Percentiles rank a stretch among this genome's conserved stretches.
These are phyloP conservation scores for Netelia fuscicornis DNA, from an alignment of 2,888 invertebrate genomes.

Conservation along the genomic window DNA sequence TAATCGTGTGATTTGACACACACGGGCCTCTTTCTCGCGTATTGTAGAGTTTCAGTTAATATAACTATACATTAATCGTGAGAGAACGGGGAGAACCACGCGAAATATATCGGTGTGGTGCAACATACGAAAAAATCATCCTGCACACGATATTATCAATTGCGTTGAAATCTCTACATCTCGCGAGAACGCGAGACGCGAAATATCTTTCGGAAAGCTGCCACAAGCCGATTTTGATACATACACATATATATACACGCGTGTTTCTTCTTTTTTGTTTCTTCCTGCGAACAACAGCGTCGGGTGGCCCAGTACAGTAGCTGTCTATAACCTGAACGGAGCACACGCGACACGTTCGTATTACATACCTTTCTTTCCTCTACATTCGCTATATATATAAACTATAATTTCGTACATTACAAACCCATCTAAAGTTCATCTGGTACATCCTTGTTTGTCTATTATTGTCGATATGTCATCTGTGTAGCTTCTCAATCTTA, in stretches of 20 bases:
- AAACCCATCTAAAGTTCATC: neutral
- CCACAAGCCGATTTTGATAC: constrained; percentile 23
- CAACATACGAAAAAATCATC: neutral
- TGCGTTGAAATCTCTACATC: neutral
- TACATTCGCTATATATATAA: neutral
- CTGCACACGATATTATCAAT: constrained; percentile 2
- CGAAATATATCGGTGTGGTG: neutral
- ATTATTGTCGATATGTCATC: neutral
- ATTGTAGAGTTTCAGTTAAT: neutral
- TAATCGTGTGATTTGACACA: neutral
- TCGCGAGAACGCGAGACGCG: constrained; percentile 1
- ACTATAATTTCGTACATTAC: neutral
- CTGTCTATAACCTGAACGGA: constrained; percentile 69
- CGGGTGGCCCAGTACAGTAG: constrained; percentile 60
- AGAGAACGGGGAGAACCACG: neutral
- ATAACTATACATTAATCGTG: neutral
- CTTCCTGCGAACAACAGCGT: constrained; percentile 56
- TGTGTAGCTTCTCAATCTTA: constrained; percentile 7
- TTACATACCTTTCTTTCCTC: constrained; percentile 33
- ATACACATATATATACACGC: neutral
- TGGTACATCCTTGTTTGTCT: neutral
- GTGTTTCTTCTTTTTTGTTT: constrained; percentile 18
- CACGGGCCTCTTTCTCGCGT: neutral
- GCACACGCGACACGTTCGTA: constrained; percentile 71
- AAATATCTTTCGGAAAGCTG: constrained; percentile 21